Conservation (phyloP, 2,113 vertebrate genomes). For the Pteropus alecto region DNA sequence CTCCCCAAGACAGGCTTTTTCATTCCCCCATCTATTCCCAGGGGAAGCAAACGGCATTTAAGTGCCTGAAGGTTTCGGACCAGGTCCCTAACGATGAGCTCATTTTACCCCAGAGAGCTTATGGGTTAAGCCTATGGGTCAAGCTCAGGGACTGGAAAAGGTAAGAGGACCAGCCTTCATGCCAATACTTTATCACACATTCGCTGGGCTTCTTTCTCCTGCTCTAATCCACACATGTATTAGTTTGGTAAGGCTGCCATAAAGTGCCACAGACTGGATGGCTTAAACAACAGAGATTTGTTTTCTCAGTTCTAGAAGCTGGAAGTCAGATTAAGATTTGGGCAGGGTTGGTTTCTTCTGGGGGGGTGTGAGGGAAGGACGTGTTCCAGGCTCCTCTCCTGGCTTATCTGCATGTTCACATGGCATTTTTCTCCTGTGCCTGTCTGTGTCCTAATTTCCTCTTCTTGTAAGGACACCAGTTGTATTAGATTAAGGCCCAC, state of each 20-base stretch:
- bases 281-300: not conserved
- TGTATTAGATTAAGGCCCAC: not conserved
- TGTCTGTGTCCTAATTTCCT: not conserved
- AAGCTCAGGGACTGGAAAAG: not conserved
- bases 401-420: not conserved
- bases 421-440: not conserved
- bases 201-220: not conserved
- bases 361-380: not conserved
- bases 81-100: not conserved
- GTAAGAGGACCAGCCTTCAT: not conserved
- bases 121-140: too few species aligned
- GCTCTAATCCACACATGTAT: not conserved
- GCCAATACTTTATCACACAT: rapidly evolving
- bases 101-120: not conserved
- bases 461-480: not conserved
- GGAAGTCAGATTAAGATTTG: not conserved
- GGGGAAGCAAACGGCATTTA: not conserved
- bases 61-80: not conserved
- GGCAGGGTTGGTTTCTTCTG: not conserved
- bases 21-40: too few species aligned
- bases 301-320: not conserved
- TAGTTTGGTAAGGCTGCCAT: not conserved
- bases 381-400: not conserved
- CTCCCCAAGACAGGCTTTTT: not conserved
- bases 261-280: not conserved